Base-by-base conservation (phyloP, 2,888 invertebrate genomes). In the Nymphalis c-album region DNA sequence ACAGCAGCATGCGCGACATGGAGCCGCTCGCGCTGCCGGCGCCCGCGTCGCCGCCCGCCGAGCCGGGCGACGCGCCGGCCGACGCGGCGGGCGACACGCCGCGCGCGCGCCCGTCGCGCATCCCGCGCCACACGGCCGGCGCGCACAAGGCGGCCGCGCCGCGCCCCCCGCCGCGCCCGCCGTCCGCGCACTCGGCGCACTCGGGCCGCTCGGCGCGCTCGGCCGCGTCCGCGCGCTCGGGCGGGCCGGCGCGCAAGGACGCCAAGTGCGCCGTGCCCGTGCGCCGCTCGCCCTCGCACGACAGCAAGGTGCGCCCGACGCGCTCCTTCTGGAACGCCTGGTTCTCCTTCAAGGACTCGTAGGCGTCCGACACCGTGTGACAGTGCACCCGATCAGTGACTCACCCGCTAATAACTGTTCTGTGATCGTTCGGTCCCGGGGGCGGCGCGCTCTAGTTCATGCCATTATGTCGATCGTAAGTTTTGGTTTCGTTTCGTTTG, bases 261-360 rank as follows among this genome's bases (percentile, higher is more conserved):
- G 50, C 18, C 50, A 50, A 50, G 50, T 18, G 74, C 78, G 80
- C 74, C 86, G 83, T 84, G 80, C 76, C 83, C 85, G 81, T 80
- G 75, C 51, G 51, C 22, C 84, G 88, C 79, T 79, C 72, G 84
- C 91, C 75, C 75, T 78, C 76, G 74, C 86, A 73, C 84, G 94
- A 94, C 84, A n/a, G n/a, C 48, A 95, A 96, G 95, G 95, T 96
- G 95, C 95, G 96, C 87, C 83, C 88, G 80, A 93, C 88, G 80
- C 93, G 94, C 86, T 93, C 93, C 88, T 94, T 95, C 93, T 95
- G 95, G 95, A 94, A 93, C 91, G 64, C 76, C 71, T 88, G 85
- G 86, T 88, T 94, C 93, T 68, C 69, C 58, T 93, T 92, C 91
- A 93, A 93, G 85, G 93, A 93, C 77, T 78, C 81, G 69, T 71